Base-by-base conservation (phyloP, 2,888 invertebrate species). In the Callosobruchus maculatus region DNA sequence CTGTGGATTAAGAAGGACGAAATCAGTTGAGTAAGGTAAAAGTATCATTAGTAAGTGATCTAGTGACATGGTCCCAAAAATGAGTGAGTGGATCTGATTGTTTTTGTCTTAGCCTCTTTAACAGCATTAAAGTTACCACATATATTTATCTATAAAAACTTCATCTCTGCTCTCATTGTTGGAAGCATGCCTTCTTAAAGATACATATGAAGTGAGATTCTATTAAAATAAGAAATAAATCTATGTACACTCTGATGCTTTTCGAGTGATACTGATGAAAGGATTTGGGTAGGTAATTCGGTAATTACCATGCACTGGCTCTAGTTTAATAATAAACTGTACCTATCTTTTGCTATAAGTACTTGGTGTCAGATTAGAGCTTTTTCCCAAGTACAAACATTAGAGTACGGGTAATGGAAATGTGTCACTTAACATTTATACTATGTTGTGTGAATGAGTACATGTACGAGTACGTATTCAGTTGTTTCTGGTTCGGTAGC, bases 1-100 rank as follows among this genome's bases (percentile, higher is more conserved):
- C 86, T 87, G 86, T 86, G 87, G 86, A 87, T 87, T 86, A 86
- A 86, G 86, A 86, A 83, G 85, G 72, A 71, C 67, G 74, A 80
- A 83, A 85, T 86, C 85, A 86, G 85, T 85, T 82, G 79, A 80
- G 30, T 73, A 75, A 18, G 49, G 49, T 49, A 13, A 49, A 49
- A 49, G 49, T 49, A 49, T 49, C 49, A 49, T 1, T 18, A 49
- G 49, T 49, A 49, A 30, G n/a, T n/a, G 9, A 49, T 49, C 49
- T 49, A 49, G 49, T 1, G 18, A 18, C 1, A 49, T 49, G 49
- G 9, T 49, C 18, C 49, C 13, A 49, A 49, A 49, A 49, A 49
- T 49, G 49, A 49, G 49, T 26, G 2, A n/a, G n/a, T n/a, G n/a
- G n/a, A n/a, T n/a, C n/a, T n/a, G n/a, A n/a, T n/a, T n/a, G n/a